A percentile compares a stretch with the other conserved stretches of the same genome.
Conservation (phyloP, 2,113 vertebrate species). For the Anhinga rufa region DNA sequence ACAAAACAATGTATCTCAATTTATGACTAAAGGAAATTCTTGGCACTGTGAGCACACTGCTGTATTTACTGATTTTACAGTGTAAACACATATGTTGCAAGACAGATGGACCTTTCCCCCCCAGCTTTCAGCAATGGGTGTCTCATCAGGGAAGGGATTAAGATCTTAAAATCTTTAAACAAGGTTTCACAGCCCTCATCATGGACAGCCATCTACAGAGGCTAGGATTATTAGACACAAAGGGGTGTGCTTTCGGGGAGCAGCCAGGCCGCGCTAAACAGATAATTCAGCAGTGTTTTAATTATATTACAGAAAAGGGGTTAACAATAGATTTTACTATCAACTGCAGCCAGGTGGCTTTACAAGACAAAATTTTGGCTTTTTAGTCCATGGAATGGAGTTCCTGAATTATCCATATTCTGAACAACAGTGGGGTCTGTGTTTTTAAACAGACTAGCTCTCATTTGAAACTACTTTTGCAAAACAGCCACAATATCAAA, state of each 20-base stretch:
- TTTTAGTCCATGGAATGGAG: not conserved
- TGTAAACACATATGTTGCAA: constrained; percentile 78
- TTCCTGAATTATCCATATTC: not conserved
- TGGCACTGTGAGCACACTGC: constrained; percentile 65
- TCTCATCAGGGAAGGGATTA: constrained; percentile 78
- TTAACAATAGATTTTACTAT: not conserved
- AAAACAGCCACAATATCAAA: not conserved
- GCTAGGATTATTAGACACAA: constrained; percentile 25
- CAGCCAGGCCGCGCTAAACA: not conserved
- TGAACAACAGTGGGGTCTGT: not conserved
- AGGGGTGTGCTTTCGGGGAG: not conserved
- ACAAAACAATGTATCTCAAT: constrained; percentile 58
- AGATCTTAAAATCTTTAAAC: constrained; percentile 74
- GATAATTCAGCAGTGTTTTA: constrained; percentile 39
- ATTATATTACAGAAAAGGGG: constrained; percentile 41
- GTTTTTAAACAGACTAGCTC: not conserved
- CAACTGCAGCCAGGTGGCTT: constrained; percentile 53
- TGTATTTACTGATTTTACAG: constrained; percentile 74
- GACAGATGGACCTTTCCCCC: constrained; percentile 81
- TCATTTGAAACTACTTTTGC: not conserved
- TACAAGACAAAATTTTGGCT: not conserved
- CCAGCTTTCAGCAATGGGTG: constrained; percentile 74
- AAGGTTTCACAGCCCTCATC: constrained; percentile 63
- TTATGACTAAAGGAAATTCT: constrained; percentile 72
- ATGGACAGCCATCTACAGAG: constrained; percentile 36